phyloP scores from a whole-genome alignment of 2,797 vertebrate genomes.

The Danio jaintianensis region DNA sequence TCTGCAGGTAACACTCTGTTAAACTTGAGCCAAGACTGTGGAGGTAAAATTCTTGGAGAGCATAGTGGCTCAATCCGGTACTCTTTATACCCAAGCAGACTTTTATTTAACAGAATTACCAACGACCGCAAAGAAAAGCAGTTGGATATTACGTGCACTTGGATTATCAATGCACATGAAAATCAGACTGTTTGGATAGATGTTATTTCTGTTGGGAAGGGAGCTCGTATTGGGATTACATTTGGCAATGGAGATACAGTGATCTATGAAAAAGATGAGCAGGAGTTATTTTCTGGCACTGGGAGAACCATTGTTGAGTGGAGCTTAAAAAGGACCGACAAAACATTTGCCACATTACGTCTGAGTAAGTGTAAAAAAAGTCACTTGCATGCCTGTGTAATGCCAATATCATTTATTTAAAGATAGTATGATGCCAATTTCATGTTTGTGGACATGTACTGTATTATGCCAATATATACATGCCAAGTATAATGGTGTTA shows the following conservation, averaged over 20 bases:
- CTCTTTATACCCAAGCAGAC: constrained; percentile 30
- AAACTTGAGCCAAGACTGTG: constrained; percentile 44
- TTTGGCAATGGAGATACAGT: constrained; percentile 54
- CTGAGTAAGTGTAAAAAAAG: constrained; percentile 63
- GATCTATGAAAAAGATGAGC: constrained; percentile 41
- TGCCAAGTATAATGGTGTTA: background rate
- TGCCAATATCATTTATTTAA: background rate
- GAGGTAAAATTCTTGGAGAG: constrained; percentile 26
- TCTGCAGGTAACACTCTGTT: constrained; percentile 48
- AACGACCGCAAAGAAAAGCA: constrained; percentile 1
- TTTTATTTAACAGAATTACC: background rate
- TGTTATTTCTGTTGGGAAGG: constrained; percentile 46
- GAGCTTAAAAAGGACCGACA: constrained; percentile 55
- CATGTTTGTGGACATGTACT: background rate
- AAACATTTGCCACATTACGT: constrained; percentile 50
- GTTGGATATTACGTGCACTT: constrained; percentile 61
- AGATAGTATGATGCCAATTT: background rate
- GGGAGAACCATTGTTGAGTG: constrained; percentile 69
- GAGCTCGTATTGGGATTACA: constrained; percentile 53
- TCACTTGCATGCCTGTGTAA: background rate
- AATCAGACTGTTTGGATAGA: constrained; percentile 61
- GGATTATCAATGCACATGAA: constrained; percentile 62
- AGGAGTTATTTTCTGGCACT: constrained; percentile 58
- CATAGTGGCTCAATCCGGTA: constrained; percentile 53
- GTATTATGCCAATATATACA: background rate